Evolutionary conservation across 2,797 vertebrate species (phyloP), one percentile per base, ranked within the genome.

Genomic region (Mionectes olivaceus): DNA sequence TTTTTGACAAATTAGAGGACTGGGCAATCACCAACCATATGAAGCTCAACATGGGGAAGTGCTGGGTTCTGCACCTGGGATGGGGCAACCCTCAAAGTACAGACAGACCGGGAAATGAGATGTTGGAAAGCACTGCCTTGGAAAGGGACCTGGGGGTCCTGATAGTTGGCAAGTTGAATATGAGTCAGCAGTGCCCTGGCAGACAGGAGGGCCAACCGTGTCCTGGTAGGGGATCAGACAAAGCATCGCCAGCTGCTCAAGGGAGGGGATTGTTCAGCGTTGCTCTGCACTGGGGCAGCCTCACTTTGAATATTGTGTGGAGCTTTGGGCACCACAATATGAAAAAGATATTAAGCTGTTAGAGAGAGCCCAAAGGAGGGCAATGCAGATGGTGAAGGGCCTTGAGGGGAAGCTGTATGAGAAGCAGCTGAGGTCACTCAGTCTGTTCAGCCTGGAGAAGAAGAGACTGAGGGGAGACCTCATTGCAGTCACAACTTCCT

Each of bases 181-280:
- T 24, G 55, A 57, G n/a, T 35, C n/a, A 57, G n/a, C 55, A 57
- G 55, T 35, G 23, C 22, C 55, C 55, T 57, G 55, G 55, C 22
- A 56, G 55, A 2, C 55, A 57, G 23, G n/a, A 57, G 33, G 33
- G n/a, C 10, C 55, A 35, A 25, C n/a, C 15, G 2, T 57, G 55
- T 35, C 15, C 22, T 11, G 39, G 23, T 14, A 9, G 35, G 56
- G n/a, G n/a, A 57, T 25, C 23, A 25, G 56, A 15, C 23, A 57
- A 7, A 57, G 15, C 23, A 35, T 35, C 22, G 3, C n/a, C 14
- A 57, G n/a, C 22, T 2, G 2, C 22, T 7, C 5, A 5, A 35
- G 33, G 33, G 15, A 57, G 15, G 7, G 33, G 33, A 25, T 25
- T 35, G 56, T 35, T 15, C 33, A 2, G 5, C 9, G 24, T 15